phyloP scores from a whole-genome alignment of 2,888 invertebrate genomes.

The Brachyopa scutellaris region DNA sequence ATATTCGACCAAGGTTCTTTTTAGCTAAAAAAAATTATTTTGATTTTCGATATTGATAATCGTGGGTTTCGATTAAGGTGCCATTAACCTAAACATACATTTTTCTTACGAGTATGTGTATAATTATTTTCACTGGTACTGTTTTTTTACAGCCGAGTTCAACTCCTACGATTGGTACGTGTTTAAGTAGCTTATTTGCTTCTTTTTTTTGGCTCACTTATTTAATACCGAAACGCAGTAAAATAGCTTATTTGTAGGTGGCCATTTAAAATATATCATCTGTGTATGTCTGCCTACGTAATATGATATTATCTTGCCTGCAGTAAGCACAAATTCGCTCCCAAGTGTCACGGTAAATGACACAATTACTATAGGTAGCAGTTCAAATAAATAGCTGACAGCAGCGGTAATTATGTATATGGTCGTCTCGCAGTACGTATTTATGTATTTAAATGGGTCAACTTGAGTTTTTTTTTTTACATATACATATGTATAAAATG shows the following conservation, averaged over 20 bases:
- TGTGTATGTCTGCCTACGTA: constrained; percentile 30
- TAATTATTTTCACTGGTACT: not conserved
- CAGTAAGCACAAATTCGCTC: constrained; percentile 38
- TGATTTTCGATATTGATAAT: constrained; percentile 6
- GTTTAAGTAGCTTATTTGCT: constrained; percentile 45
- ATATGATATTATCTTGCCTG: constrained; percentile 32
- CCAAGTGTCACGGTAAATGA: constrained; percentile 49
- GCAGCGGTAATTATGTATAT: constrained; percentile 16
- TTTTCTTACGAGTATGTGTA: no score
- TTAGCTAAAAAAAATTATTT: no score
- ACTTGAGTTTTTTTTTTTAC: constrained; percentile 21
- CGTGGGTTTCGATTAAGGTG: constrained; percentile 45
- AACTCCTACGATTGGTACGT: constrained; percentile 52
- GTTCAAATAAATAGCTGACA: constrained; percentile 45
- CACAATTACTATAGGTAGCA: constrained; percentile 29
- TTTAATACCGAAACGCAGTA: not conserved
- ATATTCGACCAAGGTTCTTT: constrained; percentile 9
- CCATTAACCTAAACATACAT: constrained; percentile 42
- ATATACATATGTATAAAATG: constrained; percentile 27
- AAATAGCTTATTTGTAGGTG: constrained; percentile 36
- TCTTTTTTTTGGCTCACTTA: constrained; percentile 22
- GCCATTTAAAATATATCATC: constrained; percentile 35
- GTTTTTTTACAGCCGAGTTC: constrained; percentile 35
- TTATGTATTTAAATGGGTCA: constrained; percentile 65
- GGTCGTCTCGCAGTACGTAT: constrained; percentile 6